Evolutionary conservation across 2,888 invertebrate species (phyloP).

Genomic region (Orthosia cruda): DNA sequence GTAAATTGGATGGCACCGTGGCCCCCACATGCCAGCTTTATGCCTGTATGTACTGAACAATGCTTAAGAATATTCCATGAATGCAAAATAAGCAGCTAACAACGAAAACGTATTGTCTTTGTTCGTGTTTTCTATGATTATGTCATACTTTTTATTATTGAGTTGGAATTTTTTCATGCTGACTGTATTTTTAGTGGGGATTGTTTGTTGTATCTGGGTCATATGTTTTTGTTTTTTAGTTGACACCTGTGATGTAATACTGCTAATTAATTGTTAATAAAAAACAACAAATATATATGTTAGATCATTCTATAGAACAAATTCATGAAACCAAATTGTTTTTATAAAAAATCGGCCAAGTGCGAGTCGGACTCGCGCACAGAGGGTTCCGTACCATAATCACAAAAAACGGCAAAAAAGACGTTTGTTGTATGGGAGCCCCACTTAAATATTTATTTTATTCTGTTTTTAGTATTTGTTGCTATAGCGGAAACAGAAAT

Average conservation of each 20-base stretch:
- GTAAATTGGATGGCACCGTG: constrained; percentile 86
- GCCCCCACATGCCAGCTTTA: constrained; percentile 80
- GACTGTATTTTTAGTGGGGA: constrained; percentile 49
- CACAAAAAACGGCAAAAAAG: too few relatives aligned
- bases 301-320: not conserved
- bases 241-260: not conserved
- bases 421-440: too few relatives aligned
- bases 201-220: constrained; percentile 35
- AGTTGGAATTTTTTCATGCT: constrained; percentile 50
- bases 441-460: too few relatives aligned
- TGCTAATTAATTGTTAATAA: not conserved
- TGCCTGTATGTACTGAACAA: constrained; percentile 82
- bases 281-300: too few relatives aligned
- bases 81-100: constrained; percentile 89
- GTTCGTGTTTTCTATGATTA: constrained; percentile 86
- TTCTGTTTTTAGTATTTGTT: too few relatives aligned
- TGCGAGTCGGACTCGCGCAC: too few relatives aligned
- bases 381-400: too few relatives aligned
- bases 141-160: constrained; percentile 76
- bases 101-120: constrained; percentile 81
- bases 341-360: too few relatives aligned
- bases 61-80: constrained; percentile 90
- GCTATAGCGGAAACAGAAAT: too few relatives aligned
- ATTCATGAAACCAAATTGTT: too few relatives aligned
- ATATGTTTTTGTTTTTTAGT: not conserved